A percentile compares a stretch with the other conserved stretches of the same genome.
These are phyloP conservation scores for Enteromius radiatus DNA, from an alignment of 2,797 vertebrate species.

Conservation along the genomic window DNA sequence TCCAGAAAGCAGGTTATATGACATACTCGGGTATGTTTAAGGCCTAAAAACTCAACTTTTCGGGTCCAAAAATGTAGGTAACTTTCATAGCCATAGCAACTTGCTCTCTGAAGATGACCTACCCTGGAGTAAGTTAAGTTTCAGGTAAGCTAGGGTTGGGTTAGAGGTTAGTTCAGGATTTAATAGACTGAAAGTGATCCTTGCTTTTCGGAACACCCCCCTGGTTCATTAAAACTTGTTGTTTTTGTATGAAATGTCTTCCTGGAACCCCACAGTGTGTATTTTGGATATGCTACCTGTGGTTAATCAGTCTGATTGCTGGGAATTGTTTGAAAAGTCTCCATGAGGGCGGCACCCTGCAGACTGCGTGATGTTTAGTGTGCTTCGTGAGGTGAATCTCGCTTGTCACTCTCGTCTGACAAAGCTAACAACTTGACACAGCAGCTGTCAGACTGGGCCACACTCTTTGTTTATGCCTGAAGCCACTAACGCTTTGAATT, in stretches of 20 bases:
- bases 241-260: slow-evolving; percentile 5
- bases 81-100: no score
- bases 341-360: slow-evolving; percentile 15
- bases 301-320: slow-evolving; percentile 31
- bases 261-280: background rate
- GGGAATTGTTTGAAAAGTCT: slow-evolving; percentile 8
- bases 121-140: no score
- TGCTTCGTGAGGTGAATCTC: slow-evolving; percentile 43
- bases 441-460: slow-evolving; percentile 51
- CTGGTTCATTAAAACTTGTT: background rate
- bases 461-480: slow-evolving; percentile 68
- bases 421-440: slow-evolving; percentile 63
- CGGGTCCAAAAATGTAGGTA: no score
- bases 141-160: no score
- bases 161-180: no score
- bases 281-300: slow-evolving; percentile 27
- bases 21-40: no score
- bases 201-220: no score
- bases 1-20: no score
- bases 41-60: no score
- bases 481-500: slow-evolving; percentile 62
- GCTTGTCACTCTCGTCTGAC: slow-evolving; percentile 59
- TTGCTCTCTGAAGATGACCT: no score
- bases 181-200: no score
- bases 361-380: slow-evolving; percentile 23